Base-by-base conservation (phyloP, 1,140 invertebrate genomes). In the Drosophila ercepeae region DNA sequence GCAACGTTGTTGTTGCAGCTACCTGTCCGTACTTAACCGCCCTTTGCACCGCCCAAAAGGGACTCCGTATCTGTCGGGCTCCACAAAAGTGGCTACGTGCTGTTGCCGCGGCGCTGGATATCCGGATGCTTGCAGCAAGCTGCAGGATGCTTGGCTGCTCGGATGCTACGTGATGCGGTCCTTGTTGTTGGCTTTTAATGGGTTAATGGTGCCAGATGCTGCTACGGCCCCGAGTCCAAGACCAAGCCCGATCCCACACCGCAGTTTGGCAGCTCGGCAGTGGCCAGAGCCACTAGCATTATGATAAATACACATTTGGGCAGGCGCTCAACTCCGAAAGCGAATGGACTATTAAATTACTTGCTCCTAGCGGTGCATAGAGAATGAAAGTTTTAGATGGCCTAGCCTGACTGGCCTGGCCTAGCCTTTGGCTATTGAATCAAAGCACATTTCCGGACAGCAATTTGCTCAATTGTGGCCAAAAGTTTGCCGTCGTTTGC, bases 241-340 rank as follows among this genome's bases (percentile, higher is more conserved):
- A 23, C 34, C 34, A 14, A 1, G 13, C 13, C 13, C 34, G 0
- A 36, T n/a, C 11, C 34, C 34, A 36, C n/a, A 14, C 34, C 36
- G 71, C 69, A 74, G 50, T 34, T 50, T 23, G 32, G 51, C 18
- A 48, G 42, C 23, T 9, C 16, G 8, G 14, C 18, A 49, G 64
- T 67, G 39, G 60, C 45, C 27, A 48, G 61, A 58, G 71, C 58
- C 77, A 53, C 49, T 82, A 64, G 73, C 83, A 88, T 82, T 86
- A 88, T 86, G 73, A 86, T 86, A 86, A 86, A 86, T 77, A 88
- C 70, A 88, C 82, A 78, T 86, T 86, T 82, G 82, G 73, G 82
- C 48, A 27, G 55, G 6, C 34, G 39, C 60, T 44, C 29, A 29
- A 29, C 57, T 44, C 27, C 19, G 41, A 45, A 42, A 46, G 48